Base-by-base conservation (phyloP, 1,140 invertebrate species). In the Rhagoletis zephyria region DNA sequence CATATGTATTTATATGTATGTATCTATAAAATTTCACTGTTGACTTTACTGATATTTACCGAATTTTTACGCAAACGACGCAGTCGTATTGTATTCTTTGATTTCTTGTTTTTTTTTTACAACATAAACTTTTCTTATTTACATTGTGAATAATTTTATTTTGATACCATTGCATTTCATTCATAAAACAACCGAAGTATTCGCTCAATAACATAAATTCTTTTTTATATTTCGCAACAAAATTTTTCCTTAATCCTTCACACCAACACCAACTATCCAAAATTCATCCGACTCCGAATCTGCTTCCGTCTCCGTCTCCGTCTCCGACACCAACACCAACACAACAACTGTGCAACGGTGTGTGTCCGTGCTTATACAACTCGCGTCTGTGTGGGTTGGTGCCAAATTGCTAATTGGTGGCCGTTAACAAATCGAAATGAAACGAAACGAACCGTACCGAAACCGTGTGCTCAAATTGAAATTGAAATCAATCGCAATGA, bases 251-350 rank as follows among this genome's bases (percentile, higher is more conserved):
- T 48, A 81, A 81, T 81, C 74, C 74, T 81, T 42, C 45, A 74
- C 67, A 74, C 67, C 64, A 67, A 74, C 70, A 74, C 70, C 74
- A 81, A 81, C 74, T 81, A 81, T 81, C 74, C 74, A 81, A 81
- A 12, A 56, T 48, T 56, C 48, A 45, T 81, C 74, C 74, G 74
- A 81, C n/a, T 81, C 74, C 48, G 9, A 81, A n/a, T 81, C 48
- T 16, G 74, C 7, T 7, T 59, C 4, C 48, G 14, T 16, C 42
- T 42, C 42, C 10, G 42, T 74, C 67, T 74, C 67, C 42, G 42
- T 42, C 14, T 56, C 51, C 51, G 51, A 2, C 51, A 7, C 67
- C 12, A 1, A 74, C 67, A 74, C 42, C 42, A n/a, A 70, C 12
- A 48, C 67, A 74, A 45, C 40, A 74, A 74, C 67, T 74, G 3